Evolutionary conservation across 2,113 vertebrate genomes (phyloP), one percentile per base, ranked within the genome.

Genomic region (Corydoras sp.): DNA sequence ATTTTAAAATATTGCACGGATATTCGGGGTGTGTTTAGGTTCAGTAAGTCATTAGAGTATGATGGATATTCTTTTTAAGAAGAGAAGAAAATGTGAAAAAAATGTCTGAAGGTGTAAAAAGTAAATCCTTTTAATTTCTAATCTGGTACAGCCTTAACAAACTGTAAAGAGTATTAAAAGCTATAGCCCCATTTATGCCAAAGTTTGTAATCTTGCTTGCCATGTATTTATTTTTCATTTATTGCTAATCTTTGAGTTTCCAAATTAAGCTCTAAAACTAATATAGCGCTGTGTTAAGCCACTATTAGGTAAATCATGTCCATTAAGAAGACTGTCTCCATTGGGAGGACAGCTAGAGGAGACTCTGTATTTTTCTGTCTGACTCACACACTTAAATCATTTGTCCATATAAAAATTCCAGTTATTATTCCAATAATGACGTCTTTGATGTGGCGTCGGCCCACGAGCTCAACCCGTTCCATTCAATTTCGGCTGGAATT

Each of bases 321-420:
- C 15, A 35, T 35, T 56, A 55, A 12, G 30, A 10, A 31, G 12
- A 66, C 4, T 13, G 0, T 11, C 54, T 68, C 31, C 13, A 24
- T 76, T 61, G 49, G 35, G 55, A 32, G 51, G 30, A 71, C 32
- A 58, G 15, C 48, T 59, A 31, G 32, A 43, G 18, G 14, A 15
- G 4, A 24, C 65, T 50, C 24, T 10, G 30, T 60, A 48, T 71
- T 73, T 65, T 30, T 50, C 10, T 48, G 58, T 74, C 69, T 72
- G 43, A 64, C 58, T 32, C 30, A 50, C 15, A n/a, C 35, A 49
- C 67, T 62, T 64, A 80, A 74, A 79, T 63, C 64, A 72, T 70
- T 53, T 56, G 61, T 70, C 64, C 62, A 60, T 72, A 72, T 77
- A 73, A 77, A 78, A 76, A 75, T 79, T 79, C 73, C 77, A 61